These are phyloP conservation scores for Desmodus rotundus DNA, from an alignment of 2,113 vertebrate species.

Conservation along the genomic window DNA sequence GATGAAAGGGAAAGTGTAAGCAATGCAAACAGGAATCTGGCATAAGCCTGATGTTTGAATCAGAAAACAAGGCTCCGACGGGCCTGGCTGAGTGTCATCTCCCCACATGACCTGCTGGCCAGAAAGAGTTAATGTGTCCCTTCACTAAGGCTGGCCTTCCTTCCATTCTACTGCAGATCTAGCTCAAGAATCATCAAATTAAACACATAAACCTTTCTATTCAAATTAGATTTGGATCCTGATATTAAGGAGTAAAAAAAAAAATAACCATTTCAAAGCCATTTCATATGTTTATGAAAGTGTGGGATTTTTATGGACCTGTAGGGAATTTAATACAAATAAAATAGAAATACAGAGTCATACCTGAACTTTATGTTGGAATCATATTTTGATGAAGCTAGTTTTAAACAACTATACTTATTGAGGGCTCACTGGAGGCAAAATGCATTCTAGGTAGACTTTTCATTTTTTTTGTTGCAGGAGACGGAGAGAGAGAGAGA, in stretches of 20 bases:
- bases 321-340: slow-evolving; percentile 13
- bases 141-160: neutral
- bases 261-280: neutral
- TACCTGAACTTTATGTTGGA: slow-evolving; percentile 37
- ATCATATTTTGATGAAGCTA: slow-evolving; percentile 16
- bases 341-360: slow-evolving; percentile 32
- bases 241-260: slow-evolving; percentile 5
- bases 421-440: neutral
- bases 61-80: neutral
- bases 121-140: neutral
- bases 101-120: neutral
- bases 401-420: slow-evolving; percentile 27
- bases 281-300: slow-evolving; percentile 21
- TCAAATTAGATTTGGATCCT: slow-evolving; percentile 19
- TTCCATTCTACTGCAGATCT: neutral
- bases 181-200: neutral
- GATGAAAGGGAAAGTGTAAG: slow-evolving; percentile 42
- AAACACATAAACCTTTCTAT: neutral
- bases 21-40: neutral
- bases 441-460: neutral
- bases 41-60: neutral
- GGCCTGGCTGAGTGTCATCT: neutral
- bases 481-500: neutral
- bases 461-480: neutral
- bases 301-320: slow-evolving; percentile 25